phyloP scores from a whole-genome alignment of 2,113 vertebrate species.

The Carollia perspicillata region DNA sequence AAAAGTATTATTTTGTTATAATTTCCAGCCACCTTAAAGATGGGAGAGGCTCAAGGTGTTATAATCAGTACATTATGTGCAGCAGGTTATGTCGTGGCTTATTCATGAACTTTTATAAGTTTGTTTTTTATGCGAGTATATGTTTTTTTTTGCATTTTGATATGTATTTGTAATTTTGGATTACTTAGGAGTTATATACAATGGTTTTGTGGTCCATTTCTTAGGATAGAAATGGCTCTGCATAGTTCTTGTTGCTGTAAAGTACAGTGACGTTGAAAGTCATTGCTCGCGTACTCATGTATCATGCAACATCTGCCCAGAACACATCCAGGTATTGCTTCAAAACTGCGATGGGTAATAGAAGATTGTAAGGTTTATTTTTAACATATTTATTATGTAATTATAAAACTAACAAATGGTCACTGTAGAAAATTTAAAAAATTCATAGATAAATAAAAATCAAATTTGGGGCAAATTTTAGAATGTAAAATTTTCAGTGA shows the following conservation, averaged over 20 bases:
- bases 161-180: background rate
- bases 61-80: background rate
- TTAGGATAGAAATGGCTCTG: background rate
- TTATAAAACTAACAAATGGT: background rate
- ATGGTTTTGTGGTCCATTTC: background rate
- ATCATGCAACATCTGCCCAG: background rate
- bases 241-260: background rate
- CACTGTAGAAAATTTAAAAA: background rate
- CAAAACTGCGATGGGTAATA: background rate
- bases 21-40: background rate
- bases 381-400: background rate
- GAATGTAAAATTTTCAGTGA: background rate
- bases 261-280: background rate
- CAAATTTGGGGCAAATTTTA: background rate
- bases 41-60: background rate
- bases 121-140: background rate
- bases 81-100: background rate
- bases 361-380: background rate
- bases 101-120: background rate
- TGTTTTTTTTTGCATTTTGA: background rate
- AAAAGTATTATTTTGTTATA: constrained; percentile 16
- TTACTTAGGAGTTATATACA: background rate
- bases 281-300: background rate
- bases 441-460: background rate
- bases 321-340: background rate